A percentile compares a stretch with the other conserved stretches of the same genome.
phyloP scores from a whole-genome alignment of 2,888 invertebrate species.

The Drosophila subquinaria region DNA sequence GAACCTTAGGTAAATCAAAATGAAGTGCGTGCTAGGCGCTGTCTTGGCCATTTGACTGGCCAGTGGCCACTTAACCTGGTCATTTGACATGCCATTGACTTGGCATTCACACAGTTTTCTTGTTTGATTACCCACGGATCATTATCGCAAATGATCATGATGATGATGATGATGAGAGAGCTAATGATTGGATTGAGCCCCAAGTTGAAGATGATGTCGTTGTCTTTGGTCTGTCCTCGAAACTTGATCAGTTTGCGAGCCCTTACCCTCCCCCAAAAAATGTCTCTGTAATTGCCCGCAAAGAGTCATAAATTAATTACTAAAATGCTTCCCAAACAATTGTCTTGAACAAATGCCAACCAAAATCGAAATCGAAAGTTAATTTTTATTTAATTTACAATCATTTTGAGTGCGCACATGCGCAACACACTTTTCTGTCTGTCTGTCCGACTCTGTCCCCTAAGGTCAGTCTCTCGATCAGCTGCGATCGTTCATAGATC shows the following conservation, averaged over 20 bases:
- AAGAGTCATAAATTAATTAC: slow-evolving; percentile 70
- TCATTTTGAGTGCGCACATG: slow-evolving; percentile 48
- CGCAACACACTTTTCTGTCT: slow-evolving; percentile 27
- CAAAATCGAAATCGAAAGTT: slow-evolving; percentile 64
- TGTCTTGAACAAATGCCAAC: slow-evolving; percentile 22
- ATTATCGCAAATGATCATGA: slow-evolving; percentile 69
- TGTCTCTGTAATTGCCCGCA: slow-evolving; percentile 59
- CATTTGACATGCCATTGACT: slow-evolving; percentile 74
- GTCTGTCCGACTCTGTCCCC: slow-evolving; percentile 1
- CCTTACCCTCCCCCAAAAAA: slow-evolving; percentile 22
- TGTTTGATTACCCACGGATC: slow-evolving; percentile 70
- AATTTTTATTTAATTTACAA: slow-evolving; percentile 70
- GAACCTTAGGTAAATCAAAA: slow-evolving; percentile 41
- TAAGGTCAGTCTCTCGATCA: slow-evolving; percentile 23
- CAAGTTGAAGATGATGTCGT: slow-evolving; percentile 5
- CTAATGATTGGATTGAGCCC: slow-evolving; percentile 58
- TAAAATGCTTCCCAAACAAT: slow-evolving; percentile 31
- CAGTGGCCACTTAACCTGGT: slow-evolving; percentile 33
- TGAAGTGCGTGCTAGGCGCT: slow-evolving; percentile 44
- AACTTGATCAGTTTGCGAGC: slow-evolving; percentile 44
- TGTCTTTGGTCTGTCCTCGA: slow-evolving; percentile 22
- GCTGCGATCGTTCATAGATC: slow-evolving; percentile 5
- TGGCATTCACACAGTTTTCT: slow-evolving; percentile 68
- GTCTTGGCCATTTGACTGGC: slow-evolving; percentile 57
- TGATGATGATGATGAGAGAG: neutral